These are phyloP conservation scores for Atrichornis clamosus DNA, from an alignment of 2,113 vertebrate species.

Conservation along the genomic window DNA sequence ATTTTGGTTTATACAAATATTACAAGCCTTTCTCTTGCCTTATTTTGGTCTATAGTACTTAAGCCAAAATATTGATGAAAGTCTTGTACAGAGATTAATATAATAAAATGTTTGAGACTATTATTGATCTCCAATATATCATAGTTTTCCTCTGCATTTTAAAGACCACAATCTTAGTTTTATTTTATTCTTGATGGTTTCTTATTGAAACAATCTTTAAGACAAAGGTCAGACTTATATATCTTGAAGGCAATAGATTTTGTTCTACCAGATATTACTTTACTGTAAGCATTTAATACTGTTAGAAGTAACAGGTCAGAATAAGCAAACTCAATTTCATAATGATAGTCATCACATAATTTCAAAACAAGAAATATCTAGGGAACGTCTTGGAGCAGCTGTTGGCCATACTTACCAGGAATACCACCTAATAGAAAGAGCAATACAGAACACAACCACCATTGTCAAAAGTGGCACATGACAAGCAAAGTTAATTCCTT, in stretches of 20 bases:
- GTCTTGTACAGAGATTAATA: neutral
- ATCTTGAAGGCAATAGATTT: neutral
- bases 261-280: neutral
- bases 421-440: neutral
- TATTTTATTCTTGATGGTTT: neutral
- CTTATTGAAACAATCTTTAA: neutral
- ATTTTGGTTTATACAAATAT: neutral
- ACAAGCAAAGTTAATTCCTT: neutral
- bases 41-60: neutral
- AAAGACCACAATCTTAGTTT: neutral
- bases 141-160: neutral
- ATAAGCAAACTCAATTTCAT: neutral
- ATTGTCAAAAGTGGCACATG: neutral
- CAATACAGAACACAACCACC: neutral
- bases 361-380: neutral
- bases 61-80: neutral
- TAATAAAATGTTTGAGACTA: neutral
- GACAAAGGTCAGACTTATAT: neutral
- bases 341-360: neutral
- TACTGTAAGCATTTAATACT: neutral
- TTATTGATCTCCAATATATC: neutral
- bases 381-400: neutral
- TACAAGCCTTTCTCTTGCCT: neutral
- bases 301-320: neutral
- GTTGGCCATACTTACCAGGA: neutral